phyloP scores from a whole-genome alignment of 2,888 invertebrate species.

The Lithophane ornitopus region DNA sequence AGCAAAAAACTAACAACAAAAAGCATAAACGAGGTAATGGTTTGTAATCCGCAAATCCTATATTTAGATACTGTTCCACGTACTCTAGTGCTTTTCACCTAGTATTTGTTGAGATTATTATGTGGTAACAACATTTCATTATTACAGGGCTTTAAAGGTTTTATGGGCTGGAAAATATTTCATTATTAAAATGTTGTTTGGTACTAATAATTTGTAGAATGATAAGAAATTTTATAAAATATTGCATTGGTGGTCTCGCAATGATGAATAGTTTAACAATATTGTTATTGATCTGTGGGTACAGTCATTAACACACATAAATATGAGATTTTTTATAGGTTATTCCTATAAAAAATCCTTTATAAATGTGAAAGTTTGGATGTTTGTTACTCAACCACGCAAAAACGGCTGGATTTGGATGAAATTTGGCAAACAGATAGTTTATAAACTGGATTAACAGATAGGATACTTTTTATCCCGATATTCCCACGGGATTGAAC shows the following conservation, averaged over 20 bases:
- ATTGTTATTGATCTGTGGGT: background rate
- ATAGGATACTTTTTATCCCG: no score
- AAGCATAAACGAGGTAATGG: slow-evolving; percentile 11
- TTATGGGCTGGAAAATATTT: background rate
- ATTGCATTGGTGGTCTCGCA: background rate
- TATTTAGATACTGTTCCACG: background rate
- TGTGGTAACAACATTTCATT: background rate
- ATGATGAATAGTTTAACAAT: no score
- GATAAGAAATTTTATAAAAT: background rate
- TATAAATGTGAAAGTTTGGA: no score
- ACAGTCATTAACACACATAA: no score
- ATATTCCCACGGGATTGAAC: no score
- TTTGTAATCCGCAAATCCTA: slow-evolving; percentile 24
- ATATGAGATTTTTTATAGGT: no score
- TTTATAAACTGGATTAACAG: no score
- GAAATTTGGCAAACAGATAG: no score
- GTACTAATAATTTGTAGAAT: background rate
- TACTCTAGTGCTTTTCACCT: slow-evolving; percentile 15
- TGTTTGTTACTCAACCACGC: no score
- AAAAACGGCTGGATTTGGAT: no score
- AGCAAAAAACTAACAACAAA: background rate
- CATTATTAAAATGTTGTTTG: background rate
- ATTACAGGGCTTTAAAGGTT: background rate
- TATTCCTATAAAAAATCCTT: no score
- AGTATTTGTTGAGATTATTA: slow-evolving; percentile 15